phyloP scores from a whole-genome alignment of 1,140 invertebrate species.

The Lasaia peninsularis region DNA sequence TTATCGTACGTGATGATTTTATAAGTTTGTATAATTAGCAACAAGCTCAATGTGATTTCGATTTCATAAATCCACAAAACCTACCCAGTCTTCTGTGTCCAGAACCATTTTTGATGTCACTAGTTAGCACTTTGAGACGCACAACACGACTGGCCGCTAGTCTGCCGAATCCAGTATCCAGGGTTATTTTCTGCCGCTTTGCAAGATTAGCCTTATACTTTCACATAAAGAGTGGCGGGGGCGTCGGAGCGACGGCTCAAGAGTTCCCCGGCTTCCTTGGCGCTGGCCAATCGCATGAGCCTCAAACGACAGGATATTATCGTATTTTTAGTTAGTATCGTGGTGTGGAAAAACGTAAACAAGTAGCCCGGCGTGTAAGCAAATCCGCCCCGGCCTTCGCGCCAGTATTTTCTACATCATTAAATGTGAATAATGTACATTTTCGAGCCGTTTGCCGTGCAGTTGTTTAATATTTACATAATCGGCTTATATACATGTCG shows the following conservation, averaged over 20 bases:
- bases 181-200: slow-evolving; percentile 73
- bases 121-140: slow-evolving; percentile 74
- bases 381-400: slow-evolving; percentile 33
- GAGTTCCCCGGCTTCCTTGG: slow-evolving; percentile 55
- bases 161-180: slow-evolving; percentile 67
- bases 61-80: slow-evolving; percentile 17
- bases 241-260: slow-evolving; percentile 34
- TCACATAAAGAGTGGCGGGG: slow-evolving; percentile 54
- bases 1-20: not conserved
- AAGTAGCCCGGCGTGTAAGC: slow-evolving; percentile 42
- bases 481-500: slow-evolving; percentile 13
- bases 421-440: slow-evolving; percentile 27
- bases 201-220: slow-evolving; percentile 59
- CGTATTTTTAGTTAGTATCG: slow-evolving; percentile 72
- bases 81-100: slow-evolving; percentile 74
- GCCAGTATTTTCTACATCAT: slow-evolving; percentile 33
- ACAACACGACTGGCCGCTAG: slow-evolving; percentile 70
- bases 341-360: slow-evolving; percentile 73
- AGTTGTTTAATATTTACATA: slow-evolving; percentile 40
- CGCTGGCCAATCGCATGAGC: slow-evolving; percentile 62
- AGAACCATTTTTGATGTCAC: slow-evolving; percentile 74
- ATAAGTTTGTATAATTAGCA: not conserved
- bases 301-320: slow-evolving; percentile 73
- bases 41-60: not conserved
- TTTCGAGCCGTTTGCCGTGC: slow-evolving; percentile 43